Evolutionary conservation across 2,888 invertebrate genomes (phyloP).

Genomic region (Trachelus stipa): DNA sequence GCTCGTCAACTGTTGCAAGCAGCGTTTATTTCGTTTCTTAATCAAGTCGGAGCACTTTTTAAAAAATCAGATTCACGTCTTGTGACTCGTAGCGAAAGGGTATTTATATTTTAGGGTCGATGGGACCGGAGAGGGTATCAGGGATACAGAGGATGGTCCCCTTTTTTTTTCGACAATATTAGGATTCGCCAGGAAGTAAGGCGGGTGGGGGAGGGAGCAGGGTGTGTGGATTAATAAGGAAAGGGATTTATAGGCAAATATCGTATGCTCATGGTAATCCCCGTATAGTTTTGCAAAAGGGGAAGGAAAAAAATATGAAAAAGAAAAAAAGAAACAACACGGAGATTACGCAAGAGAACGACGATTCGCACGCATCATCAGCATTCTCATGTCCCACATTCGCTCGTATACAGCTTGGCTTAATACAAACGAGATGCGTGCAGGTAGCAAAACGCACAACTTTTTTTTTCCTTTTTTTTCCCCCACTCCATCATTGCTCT

Average conservation of each 20-base stretch:
- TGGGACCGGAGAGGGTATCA: not conserved
- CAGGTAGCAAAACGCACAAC: not conserved
- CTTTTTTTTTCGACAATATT: not conserved
- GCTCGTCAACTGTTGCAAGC: constrained; percentile 55
- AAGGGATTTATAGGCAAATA: not conserved
- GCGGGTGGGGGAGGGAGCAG: not conserved
- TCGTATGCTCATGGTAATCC: not conserved
- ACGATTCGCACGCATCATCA: not conserved
- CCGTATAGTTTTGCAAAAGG: too few relatives aligned
- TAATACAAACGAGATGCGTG: not conserved
- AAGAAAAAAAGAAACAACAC: too few relatives aligned
- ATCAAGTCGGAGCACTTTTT: constrained; percentile 50
- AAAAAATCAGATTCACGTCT: constrained; percentile 44
- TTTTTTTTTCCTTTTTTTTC: not conserved
- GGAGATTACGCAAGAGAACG: not conserved
- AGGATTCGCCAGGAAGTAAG: not conserved
- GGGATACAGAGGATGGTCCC: not conserved
- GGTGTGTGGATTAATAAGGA: not conserved
- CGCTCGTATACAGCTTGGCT: not conserved
- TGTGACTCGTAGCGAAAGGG: constrained; percentile 40
- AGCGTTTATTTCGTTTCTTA: constrained; percentile 57
- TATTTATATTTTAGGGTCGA: constrained; percentile 37
- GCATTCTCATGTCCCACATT: not conserved
- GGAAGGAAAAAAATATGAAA: too few relatives aligned
- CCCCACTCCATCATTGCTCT: not conserved